Percentiles rank a stretch among this genome's conserved stretches.
Evolutionary conservation across 2,797 vertebrate genomes (phyloP).

Genomic region (Tauraco hartlaubi): DNA sequence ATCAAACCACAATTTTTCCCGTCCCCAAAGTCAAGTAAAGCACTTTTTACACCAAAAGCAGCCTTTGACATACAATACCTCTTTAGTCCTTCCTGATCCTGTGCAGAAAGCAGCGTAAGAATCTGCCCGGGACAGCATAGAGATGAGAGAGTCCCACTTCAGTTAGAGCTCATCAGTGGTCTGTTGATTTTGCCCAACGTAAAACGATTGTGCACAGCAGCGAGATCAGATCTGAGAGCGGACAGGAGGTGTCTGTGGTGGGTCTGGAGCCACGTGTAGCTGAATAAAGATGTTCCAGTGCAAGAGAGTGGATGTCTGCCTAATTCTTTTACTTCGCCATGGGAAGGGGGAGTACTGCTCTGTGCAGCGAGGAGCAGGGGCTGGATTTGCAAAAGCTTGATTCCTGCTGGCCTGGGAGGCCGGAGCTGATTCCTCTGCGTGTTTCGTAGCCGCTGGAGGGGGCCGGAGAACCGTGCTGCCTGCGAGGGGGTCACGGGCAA

Average conservation of each 20-base stretch:
- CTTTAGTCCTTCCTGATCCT: not conserved
- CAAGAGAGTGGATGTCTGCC: not conserved
- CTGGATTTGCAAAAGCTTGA: not conserved
- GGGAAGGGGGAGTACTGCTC: not conserved
- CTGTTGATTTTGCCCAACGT: not conserved
- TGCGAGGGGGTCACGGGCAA: not conserved
- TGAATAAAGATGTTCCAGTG: not conserved
- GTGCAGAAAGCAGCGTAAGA: not conserved
- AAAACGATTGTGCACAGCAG: not conserved
- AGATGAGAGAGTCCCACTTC: not conserved
- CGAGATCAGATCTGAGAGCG: no score
- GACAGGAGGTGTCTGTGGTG: not conserved
- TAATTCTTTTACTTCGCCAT: not conserved
- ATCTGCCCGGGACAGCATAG: not conserved
- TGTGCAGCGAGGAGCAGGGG: not conserved
- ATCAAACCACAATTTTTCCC: no score
- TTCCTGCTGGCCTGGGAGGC: not conserved
- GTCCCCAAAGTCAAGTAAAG: not conserved
- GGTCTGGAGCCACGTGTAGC: not conserved
- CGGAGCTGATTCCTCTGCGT: not conserved
- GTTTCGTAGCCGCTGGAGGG: conserved; percentile 50
- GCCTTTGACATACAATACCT: not conserved
- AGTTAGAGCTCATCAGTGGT: not conserved
- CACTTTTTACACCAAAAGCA: not conserved
- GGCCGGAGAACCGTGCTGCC: conserved; percentile 31